phyloP scores from a whole-genome alignment of 2,797 vertebrate species.

The Brachyrhaphis roseni region DNA sequence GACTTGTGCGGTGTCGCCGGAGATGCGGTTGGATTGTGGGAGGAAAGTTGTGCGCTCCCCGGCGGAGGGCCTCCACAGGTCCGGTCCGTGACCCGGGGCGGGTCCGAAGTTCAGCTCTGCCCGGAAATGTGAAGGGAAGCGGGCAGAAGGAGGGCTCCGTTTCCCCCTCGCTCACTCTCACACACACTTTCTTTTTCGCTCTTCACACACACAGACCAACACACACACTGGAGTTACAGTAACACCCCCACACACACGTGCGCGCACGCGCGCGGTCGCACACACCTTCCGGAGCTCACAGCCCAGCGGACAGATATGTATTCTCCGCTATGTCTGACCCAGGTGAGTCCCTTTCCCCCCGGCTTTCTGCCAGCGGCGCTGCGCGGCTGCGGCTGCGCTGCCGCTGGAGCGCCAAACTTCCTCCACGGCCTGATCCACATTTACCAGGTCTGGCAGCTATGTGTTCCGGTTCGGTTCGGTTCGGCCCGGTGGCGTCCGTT shows the following conservation, averaged over 20 bases:
- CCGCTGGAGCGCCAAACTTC: neutral
- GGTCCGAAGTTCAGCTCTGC: conserved; percentile 95
- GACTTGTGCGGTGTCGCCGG: conserved; percentile 56
- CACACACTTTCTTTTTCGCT: conserved; percentile 32
- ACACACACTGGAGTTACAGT: conserved; percentile 57
- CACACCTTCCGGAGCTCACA: conserved; percentile 63
- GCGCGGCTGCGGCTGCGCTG: neutral
- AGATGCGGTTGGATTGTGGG: conserved; percentile 61
- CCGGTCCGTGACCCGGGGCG: conserved; percentile 89
- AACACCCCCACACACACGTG: conserved; percentile 32
- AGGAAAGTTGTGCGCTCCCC: conserved; percentile 75
- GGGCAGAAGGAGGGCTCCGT: conserved; percentile 84
- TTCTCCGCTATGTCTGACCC: conserved; percentile 88
- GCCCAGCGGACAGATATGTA: conserved; percentile 83
- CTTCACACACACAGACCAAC: conserved; percentile 27
- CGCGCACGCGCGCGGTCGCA: conserved; percentile 30
- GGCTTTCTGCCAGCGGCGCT: neutral
- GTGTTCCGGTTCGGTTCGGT: neutral
- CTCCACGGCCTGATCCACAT: neutral
- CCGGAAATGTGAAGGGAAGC: conserved; percentile 94
- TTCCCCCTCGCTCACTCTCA: conserved; percentile 61
- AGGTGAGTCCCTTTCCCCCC: conserved; percentile 76
- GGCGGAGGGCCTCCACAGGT: conserved; percentile 83
- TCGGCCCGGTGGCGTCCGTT: neutral
- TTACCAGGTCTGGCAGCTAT: neutral